A percentile compares a stretch with the other conserved stretches of the same genome.
Conservation (phyloP, 1,140 invertebrate genomes). For the Agraylea sexmaculata region DNA sequence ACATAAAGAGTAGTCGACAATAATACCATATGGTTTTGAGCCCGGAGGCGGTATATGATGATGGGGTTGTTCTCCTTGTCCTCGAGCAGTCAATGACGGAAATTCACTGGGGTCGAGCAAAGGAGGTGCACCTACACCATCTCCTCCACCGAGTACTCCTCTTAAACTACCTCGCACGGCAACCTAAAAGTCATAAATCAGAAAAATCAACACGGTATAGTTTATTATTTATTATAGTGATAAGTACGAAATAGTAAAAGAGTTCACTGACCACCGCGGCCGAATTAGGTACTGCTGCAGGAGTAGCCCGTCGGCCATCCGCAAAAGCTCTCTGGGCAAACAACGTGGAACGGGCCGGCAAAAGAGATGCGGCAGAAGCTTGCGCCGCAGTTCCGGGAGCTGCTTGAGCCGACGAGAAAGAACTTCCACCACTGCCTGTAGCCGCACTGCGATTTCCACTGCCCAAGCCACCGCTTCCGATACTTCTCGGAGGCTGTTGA, state of each 20-base stretch:
- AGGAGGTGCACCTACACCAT: constrained; percentile 65
- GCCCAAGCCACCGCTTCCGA: constrained; percentile 53
- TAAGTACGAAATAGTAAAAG: too few relatives aligned
- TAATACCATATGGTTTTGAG: constrained; percentile 74
- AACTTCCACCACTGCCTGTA: constrained; percentile 22
- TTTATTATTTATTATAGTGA: too few relatives aligned
- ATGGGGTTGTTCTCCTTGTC: constrained; percentile 54
- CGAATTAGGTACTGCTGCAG: constrained; percentile 47
- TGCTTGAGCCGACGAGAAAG: constrained; percentile 39
- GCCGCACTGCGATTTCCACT: constrained; percentile 41
- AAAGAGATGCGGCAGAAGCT: constrained; percentile 35
- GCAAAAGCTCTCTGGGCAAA: constrained; percentile 66
- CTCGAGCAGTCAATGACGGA: constrained; percentile 71
- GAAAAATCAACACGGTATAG: too few relatives aligned
- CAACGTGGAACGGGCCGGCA: constrained; percentile 44
- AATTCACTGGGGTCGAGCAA: constrained; percentile 81
- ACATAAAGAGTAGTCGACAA: too few relatives aligned
- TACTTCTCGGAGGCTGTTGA: constrained; percentile 65
- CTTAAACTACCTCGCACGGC: constrained; percentile 17
- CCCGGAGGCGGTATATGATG: constrained; percentile 74
- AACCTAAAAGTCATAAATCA: constrained; percentile 6
- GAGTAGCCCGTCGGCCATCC: constrained; percentile 60
- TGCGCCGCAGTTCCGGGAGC: constrained; percentile 43
- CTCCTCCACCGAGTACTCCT: constrained; percentile 34
- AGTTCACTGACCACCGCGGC: constrained; percentile 39